Conservation (phyloP, 2,797 vertebrate species). For the Champsocephalus esox region DNA sequence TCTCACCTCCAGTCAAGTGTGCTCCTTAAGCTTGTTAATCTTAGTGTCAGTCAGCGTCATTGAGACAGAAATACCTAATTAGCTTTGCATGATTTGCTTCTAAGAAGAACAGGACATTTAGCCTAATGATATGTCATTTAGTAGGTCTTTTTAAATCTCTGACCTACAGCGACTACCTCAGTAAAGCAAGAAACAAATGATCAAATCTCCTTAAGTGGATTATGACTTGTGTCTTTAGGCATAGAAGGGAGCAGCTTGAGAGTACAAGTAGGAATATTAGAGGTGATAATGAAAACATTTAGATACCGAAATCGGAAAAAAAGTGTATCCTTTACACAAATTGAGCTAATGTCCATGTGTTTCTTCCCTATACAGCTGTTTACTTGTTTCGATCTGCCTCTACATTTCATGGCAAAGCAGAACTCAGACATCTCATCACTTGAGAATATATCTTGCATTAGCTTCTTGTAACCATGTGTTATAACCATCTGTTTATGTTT, state of each 20-base stretch:
- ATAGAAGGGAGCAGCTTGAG: conserved; percentile 19
- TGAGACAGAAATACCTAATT: conserved; percentile 79
- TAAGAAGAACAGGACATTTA: conserved; percentile 70
- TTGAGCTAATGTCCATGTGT: conserved; percentile 9
- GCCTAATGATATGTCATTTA: conserved; percentile 72
- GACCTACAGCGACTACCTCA: conserved; percentile 50
- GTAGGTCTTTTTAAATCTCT: conserved; percentile 61
- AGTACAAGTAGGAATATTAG: not conserved
- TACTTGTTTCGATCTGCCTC: conserved; percentile 22
- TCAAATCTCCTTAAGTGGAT: conserved; percentile 34
- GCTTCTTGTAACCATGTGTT: conserved; percentile 3
- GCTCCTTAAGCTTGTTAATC: conserved; percentile 79
- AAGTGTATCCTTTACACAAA: conserved; percentile 21
- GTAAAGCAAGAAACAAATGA: conserved; percentile 49
- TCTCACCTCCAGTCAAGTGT: conserved; percentile 75
- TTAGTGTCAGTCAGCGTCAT: conserved; percentile 77
- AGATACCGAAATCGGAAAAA: conserved; percentile 1
- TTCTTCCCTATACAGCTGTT: conserved; percentile 11
- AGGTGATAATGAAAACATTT: conserved; percentile 22
- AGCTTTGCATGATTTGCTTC: conserved; percentile 77
- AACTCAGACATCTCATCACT: not conserved
- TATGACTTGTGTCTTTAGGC: conserved; percentile 24
- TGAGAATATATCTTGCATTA: conserved; percentile 7
- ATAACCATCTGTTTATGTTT: conserved; percentile 26
- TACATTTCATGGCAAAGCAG: conserved; percentile 3